phyloP scores from a whole-genome alignment of 1,140 invertebrate species.

The Ganaspis sp. region DNA sequence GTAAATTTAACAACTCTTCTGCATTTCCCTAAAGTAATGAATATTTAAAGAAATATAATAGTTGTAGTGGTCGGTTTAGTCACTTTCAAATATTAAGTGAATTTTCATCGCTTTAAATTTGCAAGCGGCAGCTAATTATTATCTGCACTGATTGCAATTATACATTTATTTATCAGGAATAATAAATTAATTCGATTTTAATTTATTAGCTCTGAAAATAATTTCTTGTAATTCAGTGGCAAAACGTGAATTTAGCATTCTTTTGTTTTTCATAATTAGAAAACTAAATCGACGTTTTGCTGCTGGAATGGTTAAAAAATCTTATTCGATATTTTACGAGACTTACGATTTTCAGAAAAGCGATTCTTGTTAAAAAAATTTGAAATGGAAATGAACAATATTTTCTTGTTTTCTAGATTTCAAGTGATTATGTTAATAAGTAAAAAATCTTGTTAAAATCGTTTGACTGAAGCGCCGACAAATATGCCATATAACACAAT shows the following conservation, averaged over 20 bases:
- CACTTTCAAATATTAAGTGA: background rate
- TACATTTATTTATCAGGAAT: background rate
- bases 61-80: background rate
- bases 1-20: background rate
- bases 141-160: constrained; percentile 11
- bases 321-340: too few relatives aligned
- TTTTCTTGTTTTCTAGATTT: constrained; percentile 2
- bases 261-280: too few relatives aligned
- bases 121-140: constrained; percentile 26
- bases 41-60: background rate
- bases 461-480: background rate
- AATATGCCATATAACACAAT: background rate
- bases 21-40: background rate
- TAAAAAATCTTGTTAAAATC: background rate
- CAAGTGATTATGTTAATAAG: background rate
- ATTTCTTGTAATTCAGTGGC: too few relatives aligned
- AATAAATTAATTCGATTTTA: background rate
- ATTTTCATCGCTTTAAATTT: constrained; percentile 21
- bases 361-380: too few relatives aligned
- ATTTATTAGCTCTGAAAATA: too few relatives aligned
- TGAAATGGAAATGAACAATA: too few relatives aligned
- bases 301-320: too few relatives aligned
- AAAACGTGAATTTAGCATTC: too few relatives aligned
- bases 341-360: too few relatives aligned
- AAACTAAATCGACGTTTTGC: too few relatives aligned